These are phyloP conservation scores for Atherix ibis DNA, from an alignment of 2,888 invertebrate genomes.

Conservation along the genomic window DNA sequence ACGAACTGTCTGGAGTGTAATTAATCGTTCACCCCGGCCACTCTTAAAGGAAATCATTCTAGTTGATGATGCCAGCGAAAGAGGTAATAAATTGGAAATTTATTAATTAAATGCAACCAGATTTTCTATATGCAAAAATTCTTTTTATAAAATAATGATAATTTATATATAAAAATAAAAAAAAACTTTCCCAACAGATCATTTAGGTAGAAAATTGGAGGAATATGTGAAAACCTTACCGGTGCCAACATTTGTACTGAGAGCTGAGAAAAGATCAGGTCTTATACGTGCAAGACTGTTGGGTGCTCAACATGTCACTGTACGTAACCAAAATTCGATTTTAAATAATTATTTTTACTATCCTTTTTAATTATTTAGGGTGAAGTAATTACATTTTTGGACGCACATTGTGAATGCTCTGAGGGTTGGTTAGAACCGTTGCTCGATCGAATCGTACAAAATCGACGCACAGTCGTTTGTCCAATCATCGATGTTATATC, in stretches of 20 bases:
- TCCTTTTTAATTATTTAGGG: constrained; percentile 16
- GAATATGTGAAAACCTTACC: constrained; percentile 75
- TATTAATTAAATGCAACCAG: not conserved
- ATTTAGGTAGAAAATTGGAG: constrained; percentile 76
- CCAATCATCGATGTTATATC: constrained; percentile 99
- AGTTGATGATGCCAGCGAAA: constrained; percentile 95
- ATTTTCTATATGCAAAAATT: not conserved
- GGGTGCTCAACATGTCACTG: constrained; percentile 84
- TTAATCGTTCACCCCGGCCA: constrained; percentile 79
- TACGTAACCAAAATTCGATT: constrained; percentile 43
- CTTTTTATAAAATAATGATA: not conserved
- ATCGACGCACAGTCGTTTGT: constrained; percentile 87
- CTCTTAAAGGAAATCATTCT: constrained; percentile 88
- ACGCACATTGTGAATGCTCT: constrained; percentile 40
- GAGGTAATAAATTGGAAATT: constrained; percentile 53
- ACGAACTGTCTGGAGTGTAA: constrained; percentile 92
- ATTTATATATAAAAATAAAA: not conserved
- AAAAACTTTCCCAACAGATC: constrained; percentile 41
- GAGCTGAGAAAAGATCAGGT: constrained; percentile 87
- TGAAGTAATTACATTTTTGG: constrained; percentile 33
- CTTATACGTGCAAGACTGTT: constrained; percentile 87
- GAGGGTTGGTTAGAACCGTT: constrained; percentile 98
- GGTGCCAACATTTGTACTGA: constrained; percentile 70
- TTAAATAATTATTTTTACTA: constrained; percentile 2
- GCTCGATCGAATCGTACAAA: constrained; percentile 76